These are phyloP conservation scores for Dicentrarchus labrax DNA, from an alignment of 2,113 vertebrate species.

Conservation along the genomic window DNA sequence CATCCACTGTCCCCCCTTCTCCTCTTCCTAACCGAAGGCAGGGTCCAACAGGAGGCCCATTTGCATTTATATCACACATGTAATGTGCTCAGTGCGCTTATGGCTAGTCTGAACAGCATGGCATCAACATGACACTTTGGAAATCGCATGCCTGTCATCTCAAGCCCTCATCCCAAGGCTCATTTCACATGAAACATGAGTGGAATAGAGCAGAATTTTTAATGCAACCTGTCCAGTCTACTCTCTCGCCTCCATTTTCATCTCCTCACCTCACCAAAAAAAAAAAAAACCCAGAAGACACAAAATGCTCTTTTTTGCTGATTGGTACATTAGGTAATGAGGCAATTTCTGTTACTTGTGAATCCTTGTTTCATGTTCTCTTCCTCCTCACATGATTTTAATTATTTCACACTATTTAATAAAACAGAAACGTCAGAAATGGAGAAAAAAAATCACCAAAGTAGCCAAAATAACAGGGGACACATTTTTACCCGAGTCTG, in stretches of 20 bases:
- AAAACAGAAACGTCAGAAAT: slow-evolving; percentile 39
- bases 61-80: slow-evolving; percentile 81
- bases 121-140: slow-evolving; percentile 71
- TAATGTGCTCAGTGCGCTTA: slow-evolving; percentile 67
- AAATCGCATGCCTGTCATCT: slow-evolving; percentile 68
- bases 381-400: slow-evolving; percentile 10
- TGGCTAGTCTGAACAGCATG: slow-evolving; percentile 53
- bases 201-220: slow-evolving; percentile 32
- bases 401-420: slow-evolving; percentile 60
- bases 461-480: slow-evolving; percentile 40
- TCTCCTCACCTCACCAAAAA: slow-evolving; percentile 5
- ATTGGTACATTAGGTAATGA: slow-evolving; percentile 7
- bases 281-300: neutral
- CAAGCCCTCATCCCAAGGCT: slow-evolving; percentile 61
- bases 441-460: neutral
- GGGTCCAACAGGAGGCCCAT: slow-evolving; percentile 72
- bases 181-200: slow-evolving; percentile 64
- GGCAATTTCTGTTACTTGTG: slow-evolving; percentile 2
- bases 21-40: slow-evolving; percentile 23
- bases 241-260: slow-evolving; percentile 22
- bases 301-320: neutral
- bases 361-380: slow-evolving; percentile 10
- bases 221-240: slow-evolving; percentile 52
- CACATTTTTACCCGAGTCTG: slow-evolving; percentile 29
- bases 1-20: neutral